Base-by-base conservation (phyloP, 2,888 invertebrate genomes). In the Xestia c-nigrum region DNA sequence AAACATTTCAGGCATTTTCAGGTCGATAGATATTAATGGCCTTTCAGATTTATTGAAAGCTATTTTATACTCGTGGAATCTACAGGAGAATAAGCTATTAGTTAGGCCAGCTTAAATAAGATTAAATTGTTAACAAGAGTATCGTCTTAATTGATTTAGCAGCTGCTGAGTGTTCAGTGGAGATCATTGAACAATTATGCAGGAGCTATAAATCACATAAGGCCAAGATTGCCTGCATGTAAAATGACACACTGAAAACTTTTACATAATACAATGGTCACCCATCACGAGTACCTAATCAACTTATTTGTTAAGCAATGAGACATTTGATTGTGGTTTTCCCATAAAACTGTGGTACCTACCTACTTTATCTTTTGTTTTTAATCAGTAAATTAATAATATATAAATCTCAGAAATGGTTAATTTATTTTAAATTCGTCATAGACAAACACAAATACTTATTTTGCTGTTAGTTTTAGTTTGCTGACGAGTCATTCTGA, bases 401-500 rank as follows among this genome's bases (percentile, higher is more conserved):
- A n/a, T 24, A 43, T 0, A 31, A 68, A 46, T 55, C 31, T 12
- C 38, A 59, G 50, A 75, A 50, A 66, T 47, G 12, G 12, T 50
- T 38, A 5, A 16, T 6, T 19, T 57, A 31, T 31, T 31, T 31
- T 31, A 31, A 2, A 67, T 43, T 14, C 9, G 31, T 57, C 66
- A 55, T 67, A n/a, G 24, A 66, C 19, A 38, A n/a, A 21, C 38
- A 70, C 31, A 65, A 65, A 78, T 65, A n/a, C 31, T 3, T 38
- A 71, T 50, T 50, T 50, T 50, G 50, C 50, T 50, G 19, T 19
- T 50, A 50, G 43, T 16, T 6, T 78, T 65, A 50, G 7, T 52
- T 76, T 64, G 50, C 57, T 75, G 31, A 64, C 43, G 52, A 81
- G 31, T 75, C 74, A 83, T 76, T 66, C 40, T 75, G n/a, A 85